Evolutionary conservation across 1,140 invertebrate species (phyloP).

Genomic region (Drosophila jambulina): DNA sequence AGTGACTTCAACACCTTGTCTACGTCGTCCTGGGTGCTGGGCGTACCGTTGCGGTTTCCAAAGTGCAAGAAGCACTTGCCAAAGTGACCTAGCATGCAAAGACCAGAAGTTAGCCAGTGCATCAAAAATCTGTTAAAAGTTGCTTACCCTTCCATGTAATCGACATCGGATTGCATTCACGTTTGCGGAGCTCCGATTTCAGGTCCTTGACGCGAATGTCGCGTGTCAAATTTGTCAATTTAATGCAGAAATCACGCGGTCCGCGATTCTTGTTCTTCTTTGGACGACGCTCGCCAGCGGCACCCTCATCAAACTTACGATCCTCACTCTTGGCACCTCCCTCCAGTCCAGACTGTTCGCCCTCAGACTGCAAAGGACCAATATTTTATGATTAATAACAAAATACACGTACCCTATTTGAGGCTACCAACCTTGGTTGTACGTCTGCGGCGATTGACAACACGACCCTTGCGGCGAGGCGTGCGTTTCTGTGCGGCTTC

Average conservation of each 20-base stretch:
- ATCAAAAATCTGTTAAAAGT: no score
- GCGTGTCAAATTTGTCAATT: conserved; percentile 87
- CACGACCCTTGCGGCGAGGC: conserved; percentile 74
- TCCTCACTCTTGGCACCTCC: conserved; percentile 78
- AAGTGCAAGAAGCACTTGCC: conserved; percentile 88
- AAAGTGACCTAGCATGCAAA: conserved; percentile 82
- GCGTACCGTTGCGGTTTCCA: conserved; percentile 85
- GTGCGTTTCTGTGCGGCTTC: conserved; percentile 75
- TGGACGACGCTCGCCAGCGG: conserved; percentile 63
- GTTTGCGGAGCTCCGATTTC: conserved; percentile 87
- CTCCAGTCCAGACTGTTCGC: conserved; percentile 81
- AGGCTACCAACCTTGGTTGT: conserved; percentile 68
- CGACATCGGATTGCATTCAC: conserved; percentile 87
- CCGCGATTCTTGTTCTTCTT: conserved; percentile 70
- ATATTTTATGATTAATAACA: neutral
- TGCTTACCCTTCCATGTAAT: conserved; percentile 87
- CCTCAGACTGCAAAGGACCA: conserved; percentile 66
- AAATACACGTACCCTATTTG: neutral
- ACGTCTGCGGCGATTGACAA: conserved; percentile 75
- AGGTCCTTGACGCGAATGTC: conserved; percentile 87
- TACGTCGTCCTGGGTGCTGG: conserved; percentile 85
- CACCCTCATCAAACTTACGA: conserved; percentile 72
- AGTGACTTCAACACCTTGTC: conserved; percentile 87
- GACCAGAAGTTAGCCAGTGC: neutral
- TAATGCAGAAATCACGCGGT: conserved; percentile 86